A percentile compares a stretch with the other conserved stretches of the same genome.
These are phyloP conservation scores for Leptinotarsa juncta DNA, from an alignment of 2,888 invertebrate genomes.

Conservation along the genomic window DNA sequence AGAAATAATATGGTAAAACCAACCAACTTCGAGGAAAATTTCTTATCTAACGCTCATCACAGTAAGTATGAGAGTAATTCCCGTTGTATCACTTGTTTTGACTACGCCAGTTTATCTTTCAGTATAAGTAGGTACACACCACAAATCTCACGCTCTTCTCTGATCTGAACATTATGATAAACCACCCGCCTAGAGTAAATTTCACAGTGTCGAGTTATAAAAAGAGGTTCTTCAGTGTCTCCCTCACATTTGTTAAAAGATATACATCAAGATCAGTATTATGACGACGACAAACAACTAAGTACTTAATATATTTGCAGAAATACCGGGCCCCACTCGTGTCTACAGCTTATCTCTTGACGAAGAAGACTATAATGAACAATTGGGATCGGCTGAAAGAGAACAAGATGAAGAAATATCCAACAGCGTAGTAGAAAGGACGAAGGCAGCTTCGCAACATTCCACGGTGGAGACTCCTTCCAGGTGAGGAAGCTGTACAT, in stretches of 20 bases:
- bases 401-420: slow-evolving; percentile 73
- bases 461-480: slow-evolving; percentile 44
- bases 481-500: slow-evolving; percentile 24
- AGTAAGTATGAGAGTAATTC: slow-evolving; percentile 2
- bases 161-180: slow-evolving; percentile 24
- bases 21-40: background rate
- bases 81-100: slow-evolving; percentile 4
- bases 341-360: slow-evolving; percentile 69
- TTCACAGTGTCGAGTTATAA: slow-evolving; percentile 30
- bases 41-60: background rate
- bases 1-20: background rate
- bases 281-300: slow-evolving; percentile 28
- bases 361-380: slow-evolving; percentile 72
- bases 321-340: slow-evolving; percentile 80
- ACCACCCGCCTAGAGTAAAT: slow-evolving; percentile 6
- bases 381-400: slow-evolving; percentile 79
- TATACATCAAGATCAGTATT: slow-evolving; percentile 38
- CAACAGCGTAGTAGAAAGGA: slow-evolving; percentile 59
- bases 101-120: slow-evolving; percentile 21
- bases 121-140: slow-evolving; percentile 16
- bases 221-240: slow-evolving; percentile 38
- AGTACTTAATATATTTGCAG: slow-evolving; percentile 63
- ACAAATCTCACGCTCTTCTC: slow-evolving; percentile 1
- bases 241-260: slow-evolving; percentile 39
- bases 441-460: slow-evolving; percentile 35